Evolutionary conservation across 2,888 invertebrate species (phyloP), one percentile per base, ranked within the genome.

Genomic region (Drosophila borborema): DNA sequence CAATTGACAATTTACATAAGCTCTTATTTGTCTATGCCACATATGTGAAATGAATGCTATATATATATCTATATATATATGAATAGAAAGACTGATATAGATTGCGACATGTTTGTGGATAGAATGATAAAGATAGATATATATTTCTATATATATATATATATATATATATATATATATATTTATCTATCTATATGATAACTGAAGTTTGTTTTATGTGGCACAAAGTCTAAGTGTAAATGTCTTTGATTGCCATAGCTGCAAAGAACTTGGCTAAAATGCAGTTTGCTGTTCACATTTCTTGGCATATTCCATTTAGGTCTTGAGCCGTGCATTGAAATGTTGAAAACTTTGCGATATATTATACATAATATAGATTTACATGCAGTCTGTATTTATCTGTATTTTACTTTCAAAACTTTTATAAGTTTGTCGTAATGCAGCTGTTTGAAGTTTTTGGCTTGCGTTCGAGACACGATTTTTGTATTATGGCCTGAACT

Each of bases 1-100:
- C 84, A 83, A 86, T 89, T 86, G 89, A 14, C 80, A 86, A 72
- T 84, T 84, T 81, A 75, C 83, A 75, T 84, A 78, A 74, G 66
- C 77, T 40, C 41, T 28, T 64, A 41, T 31, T 14, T 43, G 45
- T 59, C 48, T 31, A 14, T 43, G 40, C 9, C 28, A 28, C 28
- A 16, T 16, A 36, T 36, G 6, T 3, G 43, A 45, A 58, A 23
- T 40, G 38, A 38, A 36, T 53, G 16, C 3, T 38, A 36, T 23
- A 54, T 54, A 38, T 38, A 38, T 23, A 20, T 34, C 4, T 10
- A 6, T 18, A 31, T 51, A 20, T 38, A 38, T 38, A 54, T 23
- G n/a, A n/a, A 54, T 36, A 10, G 38, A 16, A 38, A 23, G 8
- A 53, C 3, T 8, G 4, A 53, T 53, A 7, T 18, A 36, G 36